Percentiles rank a stretch among this genome's conserved stretches.
phyloP scores from a whole-genome alignment of 2,888 invertebrate species.

The Pardosa pseudoannulata region DNA sequence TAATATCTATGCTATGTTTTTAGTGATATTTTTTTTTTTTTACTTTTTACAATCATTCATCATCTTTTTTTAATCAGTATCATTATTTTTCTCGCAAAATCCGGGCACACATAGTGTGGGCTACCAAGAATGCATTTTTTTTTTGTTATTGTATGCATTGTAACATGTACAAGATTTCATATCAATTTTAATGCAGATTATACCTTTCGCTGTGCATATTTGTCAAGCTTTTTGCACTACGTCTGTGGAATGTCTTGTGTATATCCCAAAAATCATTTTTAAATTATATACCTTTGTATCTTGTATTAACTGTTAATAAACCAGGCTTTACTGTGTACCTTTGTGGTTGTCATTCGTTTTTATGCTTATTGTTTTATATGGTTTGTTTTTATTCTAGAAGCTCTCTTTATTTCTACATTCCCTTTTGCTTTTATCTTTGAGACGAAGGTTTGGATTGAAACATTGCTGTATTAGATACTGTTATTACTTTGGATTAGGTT shows the following conservation, averaged over 20 bases:
- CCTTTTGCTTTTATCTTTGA: too few relatives aligned
- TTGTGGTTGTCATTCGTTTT: too few relatives aligned
- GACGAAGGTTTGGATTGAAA: too few relatives aligned
- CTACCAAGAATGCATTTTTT: conserved; percentile 47
- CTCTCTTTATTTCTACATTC: too few relatives aligned
- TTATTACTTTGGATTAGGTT: too few relatives aligned
- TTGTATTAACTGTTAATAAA: conserved; percentile 70
- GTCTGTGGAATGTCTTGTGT: conserved; percentile 66
- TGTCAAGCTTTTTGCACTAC: conserved; percentile 66
- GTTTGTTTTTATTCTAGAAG: too few relatives aligned
- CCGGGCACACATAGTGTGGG: conserved; percentile 39
- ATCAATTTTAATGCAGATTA: conserved; percentile 65
- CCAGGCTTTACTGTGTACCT: conserved; percentile 68
- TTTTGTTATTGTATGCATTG: conserved; percentile 43
- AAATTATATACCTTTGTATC: conserved; percentile 71
- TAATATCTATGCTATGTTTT: conserved; percentile 29
- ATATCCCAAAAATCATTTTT: conserved; percentile 60
- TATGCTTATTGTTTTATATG: too few relatives aligned
- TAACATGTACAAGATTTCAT: conserved; percentile 55
- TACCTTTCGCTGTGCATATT: conserved; percentile 65
- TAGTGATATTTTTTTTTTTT: conserved; percentile 64
- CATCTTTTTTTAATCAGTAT: conserved; percentile 37
- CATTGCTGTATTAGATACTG: too few relatives aligned
- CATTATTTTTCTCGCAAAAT: conserved; percentile 20
- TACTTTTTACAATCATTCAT: conserved; percentile 19